Percentiles rank a stretch among this genome's conserved stretches.
Conservation (phyloP, 2,113 vertebrate genomes). For the Tragelaphus scriptus region DNA sequence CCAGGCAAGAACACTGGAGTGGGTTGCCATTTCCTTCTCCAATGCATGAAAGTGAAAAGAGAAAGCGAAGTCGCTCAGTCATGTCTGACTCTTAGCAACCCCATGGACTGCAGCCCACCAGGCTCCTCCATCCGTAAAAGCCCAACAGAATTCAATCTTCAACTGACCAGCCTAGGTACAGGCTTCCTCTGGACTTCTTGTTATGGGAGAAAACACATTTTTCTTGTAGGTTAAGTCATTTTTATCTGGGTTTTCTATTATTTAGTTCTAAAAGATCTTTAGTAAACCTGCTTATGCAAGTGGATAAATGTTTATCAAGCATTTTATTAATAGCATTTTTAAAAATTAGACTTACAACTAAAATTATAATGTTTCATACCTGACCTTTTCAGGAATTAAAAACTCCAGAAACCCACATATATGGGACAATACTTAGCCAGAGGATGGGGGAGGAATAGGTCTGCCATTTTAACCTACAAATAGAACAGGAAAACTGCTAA, state of each 20-base stretch:
- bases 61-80: no score
- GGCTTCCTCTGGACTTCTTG: neutral
- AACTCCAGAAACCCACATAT: neutral
- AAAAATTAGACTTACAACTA: neutral
- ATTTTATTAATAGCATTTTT: neutral
- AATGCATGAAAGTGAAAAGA: no score
- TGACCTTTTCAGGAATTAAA: constrained; percentile 30
- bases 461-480: constrained; percentile 10
- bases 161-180: neutral
- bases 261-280: neutral
- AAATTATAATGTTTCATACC: constrained; percentile 28
- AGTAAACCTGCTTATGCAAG: neutral
- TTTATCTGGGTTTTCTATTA: constrained; percentile 23
- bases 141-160: neutral
- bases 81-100: no score
- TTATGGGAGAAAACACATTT: neutral
- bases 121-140: neutral
- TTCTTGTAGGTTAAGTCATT: neutral
- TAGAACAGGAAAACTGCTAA: neutral
- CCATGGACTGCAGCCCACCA: no score
- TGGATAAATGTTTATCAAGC: constrained; percentile 23
- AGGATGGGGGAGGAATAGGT: fast-evolving
- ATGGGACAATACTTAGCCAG: neutral
- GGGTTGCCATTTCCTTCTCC: no score
- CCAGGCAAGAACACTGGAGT: no score